Evolutionary conservation across 1,140 invertebrate genomes (phyloP), one percentile per base, ranked within the genome.

Genomic region (Dendrolimus kikuchii): DNA sequence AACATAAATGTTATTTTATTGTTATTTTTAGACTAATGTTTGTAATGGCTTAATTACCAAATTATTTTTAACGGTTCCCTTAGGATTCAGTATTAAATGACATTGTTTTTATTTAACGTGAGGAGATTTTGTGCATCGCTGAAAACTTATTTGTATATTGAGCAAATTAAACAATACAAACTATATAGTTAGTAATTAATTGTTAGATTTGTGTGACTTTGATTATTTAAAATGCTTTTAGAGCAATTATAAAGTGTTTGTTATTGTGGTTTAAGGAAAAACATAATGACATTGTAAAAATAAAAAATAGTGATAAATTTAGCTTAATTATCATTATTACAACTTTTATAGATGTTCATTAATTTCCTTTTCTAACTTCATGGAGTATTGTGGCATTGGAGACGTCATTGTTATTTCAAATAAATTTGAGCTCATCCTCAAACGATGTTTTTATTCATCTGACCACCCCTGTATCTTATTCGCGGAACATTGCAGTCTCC

Each of bases 341-440:
- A 78, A 86, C 77, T 86, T 86, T 86, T 86, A 86, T 86, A 86
- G 83, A 86, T 86, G 83, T 86, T 86, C 83, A 81, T 83, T 81
- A 67, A 76, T 78, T 80, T 85, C 77, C 74, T 74, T 81, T 86
- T 81, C 78, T 82, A 82, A 84, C 81, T 86, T 86, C 80, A 83
- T 84, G 73, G 70, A 84, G 77, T 84, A 84, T 81, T 84, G 83
- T 86, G 79, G 77, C 72, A 86, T 82, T 83, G 83, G 78, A 86
- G 81, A 81, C 77, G 76, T 83, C 79, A 82, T 84, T 86, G 83
- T 86, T 86, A 86, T 76, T 86, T 86, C 81, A 79, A 86, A 86
- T 86, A 86, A 86, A 86, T 81, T 81, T 81, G 82, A 84, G 82
- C 71, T 86, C 77, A 86, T 83, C 79, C 82, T 86, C 81, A 71